Evolutionary conservation across 2,113 vertebrate species (phyloP).

Genomic region (Labrus mixtus): DNA sequence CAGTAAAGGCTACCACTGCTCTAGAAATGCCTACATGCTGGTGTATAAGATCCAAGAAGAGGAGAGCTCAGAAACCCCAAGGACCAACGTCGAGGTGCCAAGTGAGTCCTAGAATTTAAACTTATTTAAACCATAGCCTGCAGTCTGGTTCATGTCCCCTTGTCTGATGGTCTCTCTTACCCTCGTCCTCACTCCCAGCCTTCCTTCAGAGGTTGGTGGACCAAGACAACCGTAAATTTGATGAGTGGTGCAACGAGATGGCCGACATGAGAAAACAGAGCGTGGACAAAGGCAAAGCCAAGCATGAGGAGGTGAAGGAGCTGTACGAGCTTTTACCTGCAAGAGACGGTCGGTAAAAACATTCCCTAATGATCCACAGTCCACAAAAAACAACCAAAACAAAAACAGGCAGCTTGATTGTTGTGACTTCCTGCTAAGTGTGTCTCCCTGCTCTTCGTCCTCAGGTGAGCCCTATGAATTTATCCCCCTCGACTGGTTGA

Average conservation of each 20-base stretch:
- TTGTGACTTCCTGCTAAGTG: neutral
- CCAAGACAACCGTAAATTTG: conserved; percentile 96
- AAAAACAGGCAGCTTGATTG: too few relatives aligned
- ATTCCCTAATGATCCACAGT: conserved; percentile 59
- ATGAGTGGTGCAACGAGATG: conserved; percentile 99
- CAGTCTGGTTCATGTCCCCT: neutral
- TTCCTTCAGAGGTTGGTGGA: conserved; percentile 96
- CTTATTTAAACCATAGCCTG: neutral
- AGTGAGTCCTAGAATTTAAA: conserved; percentile 75
- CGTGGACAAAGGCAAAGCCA: conserved; percentile 97
- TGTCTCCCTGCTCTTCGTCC: conserved; percentile 2
- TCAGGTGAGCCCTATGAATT: conserved; percentile 92
- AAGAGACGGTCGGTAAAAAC: conserved; percentile 95
- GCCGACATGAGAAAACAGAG: conserved; percentile 97
- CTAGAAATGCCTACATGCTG: conserved; percentile 97
- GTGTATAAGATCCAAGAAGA: conserved; percentile 92
- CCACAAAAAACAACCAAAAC: neutral
- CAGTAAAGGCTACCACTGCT: conserved; percentile 95
- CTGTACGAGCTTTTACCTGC: conserved; percentile 98
- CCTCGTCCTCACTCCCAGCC: conserved; percentile 74
- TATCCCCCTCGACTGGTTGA: conserved; percentile 96
- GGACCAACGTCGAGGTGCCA: conserved; percentile 87
- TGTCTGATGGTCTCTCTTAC: conserved; percentile 5
- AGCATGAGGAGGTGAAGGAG: conserved; percentile 99
- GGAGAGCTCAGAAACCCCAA: conserved; percentile 75